These are phyloP conservation scores for Apodemia duryi DNA, from an alignment of 2,888 invertebrate species.

Conservation along the genomic window DNA sequence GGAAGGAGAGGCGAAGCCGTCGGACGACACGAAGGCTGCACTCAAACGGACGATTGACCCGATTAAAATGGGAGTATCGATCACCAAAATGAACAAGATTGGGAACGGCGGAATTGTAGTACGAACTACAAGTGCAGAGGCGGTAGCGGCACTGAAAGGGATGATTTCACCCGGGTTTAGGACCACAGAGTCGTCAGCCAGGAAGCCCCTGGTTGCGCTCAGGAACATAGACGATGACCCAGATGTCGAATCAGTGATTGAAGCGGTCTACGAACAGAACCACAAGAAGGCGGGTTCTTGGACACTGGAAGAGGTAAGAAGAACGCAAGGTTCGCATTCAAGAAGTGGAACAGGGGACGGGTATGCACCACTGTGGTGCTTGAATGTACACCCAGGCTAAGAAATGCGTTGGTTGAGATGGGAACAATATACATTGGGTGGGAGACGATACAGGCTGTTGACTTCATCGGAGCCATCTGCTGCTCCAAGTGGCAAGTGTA, in stretches of 20 bases:
- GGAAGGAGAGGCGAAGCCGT: too few relatives aligned
- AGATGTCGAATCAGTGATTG: background rate
- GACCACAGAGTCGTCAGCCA: background rate
- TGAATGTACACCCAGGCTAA: background rate
- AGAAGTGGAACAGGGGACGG: background rate
- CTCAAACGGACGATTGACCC: too few relatives aligned
- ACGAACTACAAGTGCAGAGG: too few relatives aligned
- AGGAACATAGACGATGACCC: background rate
- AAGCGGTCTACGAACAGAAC: background rate
- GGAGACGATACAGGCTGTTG: background rate
- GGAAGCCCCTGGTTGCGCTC: background rate
- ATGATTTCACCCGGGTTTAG: background rate
- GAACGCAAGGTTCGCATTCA: background rate
- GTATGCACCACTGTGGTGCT: background rate
- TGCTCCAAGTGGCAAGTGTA: background rate
- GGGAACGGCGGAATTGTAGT: too few relatives aligned
- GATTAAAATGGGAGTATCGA: too few relatives aligned
- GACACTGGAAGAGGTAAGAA: background rate
- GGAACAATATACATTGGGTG: background rate
- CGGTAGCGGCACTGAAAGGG: background rate
- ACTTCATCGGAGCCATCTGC: background rate
- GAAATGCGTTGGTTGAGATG: background rate
- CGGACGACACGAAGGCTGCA: too few relatives aligned
- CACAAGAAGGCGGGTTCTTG: background rate
- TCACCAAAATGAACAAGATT: too few relatives aligned